Conservation (phyloP, 2,888 invertebrate genomes). For the Hydroisotoma schaefferi region DNA sequence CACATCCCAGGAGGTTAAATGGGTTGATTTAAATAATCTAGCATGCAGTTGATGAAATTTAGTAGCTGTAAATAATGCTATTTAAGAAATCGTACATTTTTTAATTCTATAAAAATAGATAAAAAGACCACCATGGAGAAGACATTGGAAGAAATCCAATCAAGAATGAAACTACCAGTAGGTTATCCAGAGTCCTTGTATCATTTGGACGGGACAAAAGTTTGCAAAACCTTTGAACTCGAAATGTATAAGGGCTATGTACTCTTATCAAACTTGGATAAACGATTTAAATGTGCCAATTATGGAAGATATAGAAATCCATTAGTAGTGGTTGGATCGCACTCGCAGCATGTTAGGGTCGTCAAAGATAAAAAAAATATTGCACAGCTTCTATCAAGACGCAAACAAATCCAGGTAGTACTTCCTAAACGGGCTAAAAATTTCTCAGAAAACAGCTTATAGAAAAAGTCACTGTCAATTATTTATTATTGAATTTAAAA, state of each 20-base stretch:
- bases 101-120: no score
- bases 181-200: slow-evolving; percentile 30
- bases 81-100: neutral
- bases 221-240: slow-evolving; percentile 25
- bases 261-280: slow-evolving; percentile 26
- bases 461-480: no score
- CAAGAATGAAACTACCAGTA: slow-evolving; percentile 22
- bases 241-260: slow-evolving; percentile 35
- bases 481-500: no score
- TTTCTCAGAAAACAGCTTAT: no score
- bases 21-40: neutral
- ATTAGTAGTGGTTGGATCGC: slow-evolving; percentile 23
- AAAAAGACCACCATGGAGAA: slow-evolving; percentile 27
- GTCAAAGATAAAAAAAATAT: no score
- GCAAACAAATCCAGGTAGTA: no score
- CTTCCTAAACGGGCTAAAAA: no score
- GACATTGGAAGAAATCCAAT: slow-evolving; percentile 22
- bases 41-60: neutral
- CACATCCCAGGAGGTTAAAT: slow-evolving; percentile 20
- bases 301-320: slow-evolving; percentile 22
- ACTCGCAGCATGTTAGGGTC: slow-evolving; percentile 25
- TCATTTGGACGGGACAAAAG: slow-evolving; percentile 21
- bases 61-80: neutral
- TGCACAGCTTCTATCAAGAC: no score
- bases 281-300: slow-evolving; percentile 20